phyloP scores from a whole-genome alignment of 2,113 vertebrate genomes.

The Nesogale talazaci region DNA sequence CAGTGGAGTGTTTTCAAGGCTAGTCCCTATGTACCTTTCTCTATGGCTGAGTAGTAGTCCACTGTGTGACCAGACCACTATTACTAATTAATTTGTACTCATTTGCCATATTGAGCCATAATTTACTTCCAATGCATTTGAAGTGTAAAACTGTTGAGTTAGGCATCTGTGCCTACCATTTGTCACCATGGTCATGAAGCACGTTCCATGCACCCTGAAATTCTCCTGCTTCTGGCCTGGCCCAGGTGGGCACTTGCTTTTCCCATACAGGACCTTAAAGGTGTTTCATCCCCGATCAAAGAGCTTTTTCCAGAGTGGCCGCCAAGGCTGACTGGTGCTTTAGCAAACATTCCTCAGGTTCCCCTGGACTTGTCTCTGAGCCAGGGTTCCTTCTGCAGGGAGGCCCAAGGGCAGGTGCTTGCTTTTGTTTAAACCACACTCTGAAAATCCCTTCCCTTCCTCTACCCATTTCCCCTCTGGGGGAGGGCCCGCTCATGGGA shows the following conservation, averaged over 20 bases:
- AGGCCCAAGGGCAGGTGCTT: not conserved
- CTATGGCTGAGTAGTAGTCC: not conserved
- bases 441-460: not conserved
- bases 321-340: too few species aligned
- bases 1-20: too few species aligned
- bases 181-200: not conserved
- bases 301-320: not conserved
- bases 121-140: not conserved
- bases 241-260: not conserved
- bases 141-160: not conserved
- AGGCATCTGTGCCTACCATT: accelerated
- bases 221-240: not conserved
- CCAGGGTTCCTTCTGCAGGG: not conserved
- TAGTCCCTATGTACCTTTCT: not conserved
- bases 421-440: not conserved
- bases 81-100: not conserved
- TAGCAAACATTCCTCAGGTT: not conserved
- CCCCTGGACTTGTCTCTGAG: not conserved
- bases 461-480: not conserved
- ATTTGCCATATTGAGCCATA: not conserved
- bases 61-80: not conserved
- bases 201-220: not conserved
- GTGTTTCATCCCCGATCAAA: not conserved
- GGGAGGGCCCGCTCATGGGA: not conserved
- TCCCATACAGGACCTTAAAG: not conserved